These are phyloP conservation scores for Orbicella faveolata DNA, from an alignment of 64 coral and sea anemone genomes.

Conservation along the genomic window DNA sequence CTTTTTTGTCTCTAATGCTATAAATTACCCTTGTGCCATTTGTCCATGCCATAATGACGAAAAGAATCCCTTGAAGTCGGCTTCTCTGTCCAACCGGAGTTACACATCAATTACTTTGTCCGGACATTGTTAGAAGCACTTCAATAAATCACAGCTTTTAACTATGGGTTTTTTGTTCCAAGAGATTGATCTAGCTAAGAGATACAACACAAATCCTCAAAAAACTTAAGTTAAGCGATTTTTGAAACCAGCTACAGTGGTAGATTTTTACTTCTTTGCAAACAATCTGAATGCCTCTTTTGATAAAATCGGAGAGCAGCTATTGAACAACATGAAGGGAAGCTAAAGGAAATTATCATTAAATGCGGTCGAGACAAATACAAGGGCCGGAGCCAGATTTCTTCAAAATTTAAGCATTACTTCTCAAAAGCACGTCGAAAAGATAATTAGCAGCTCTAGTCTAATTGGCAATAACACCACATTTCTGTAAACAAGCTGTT, in stretches of 20 bases:
- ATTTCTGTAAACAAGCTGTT: slow-evolving; percentile 94
- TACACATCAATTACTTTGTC: slow-evolving; percentile 4
- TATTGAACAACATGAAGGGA: neutral
- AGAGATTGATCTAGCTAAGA: neutral
- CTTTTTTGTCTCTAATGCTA: neutral
- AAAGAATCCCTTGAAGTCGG: slow-evolving; percentile 10
- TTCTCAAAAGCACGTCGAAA: slow-evolving; percentile 28
- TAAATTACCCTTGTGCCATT: neutral
- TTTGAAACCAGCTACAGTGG: neutral
- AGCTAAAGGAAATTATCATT: slow-evolving; percentile 16
- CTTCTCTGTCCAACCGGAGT: neutral
- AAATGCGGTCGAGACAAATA: slow-evolving; percentile 25
- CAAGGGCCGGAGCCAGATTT: slow-evolving; percentile 24
- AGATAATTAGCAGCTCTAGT: slow-evolving; percentile 85
- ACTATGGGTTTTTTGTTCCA: neutral
- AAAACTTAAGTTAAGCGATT: neutral
- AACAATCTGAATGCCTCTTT: neutral
- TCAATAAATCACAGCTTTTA: slow-evolving; percentile 16
- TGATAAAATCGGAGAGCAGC: neutral
- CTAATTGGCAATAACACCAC: slow-evolving; percentile 93
- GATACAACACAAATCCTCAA: neutral
- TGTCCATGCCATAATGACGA: neutral
- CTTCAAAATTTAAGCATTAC: slow-evolving; percentile 44
- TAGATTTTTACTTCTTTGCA: neutral
- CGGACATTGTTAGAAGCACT: neutral